Conservation (phyloP, 2,888 invertebrate species). For the Lissocephala sabroskyi region DNA sequence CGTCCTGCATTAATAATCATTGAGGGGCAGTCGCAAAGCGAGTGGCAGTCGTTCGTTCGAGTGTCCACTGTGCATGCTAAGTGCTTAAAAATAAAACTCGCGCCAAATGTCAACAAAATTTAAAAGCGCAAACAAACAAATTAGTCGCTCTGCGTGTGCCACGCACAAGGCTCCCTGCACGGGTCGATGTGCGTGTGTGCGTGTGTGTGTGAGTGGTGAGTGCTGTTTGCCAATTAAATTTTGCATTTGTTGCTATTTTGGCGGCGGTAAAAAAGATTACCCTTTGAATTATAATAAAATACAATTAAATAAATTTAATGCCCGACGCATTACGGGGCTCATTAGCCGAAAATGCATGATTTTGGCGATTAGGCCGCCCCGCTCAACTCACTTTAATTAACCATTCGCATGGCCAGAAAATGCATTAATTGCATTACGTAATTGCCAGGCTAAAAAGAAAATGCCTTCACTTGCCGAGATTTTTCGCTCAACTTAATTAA, state of each 20-base stretch:
- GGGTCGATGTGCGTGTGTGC: not conserved
- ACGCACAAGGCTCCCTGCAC: not conserved
- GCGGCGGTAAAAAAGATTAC: conserved; percentile 7
- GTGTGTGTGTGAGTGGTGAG: conserved; percentile 4
- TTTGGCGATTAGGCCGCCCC: conserved; percentile 34
- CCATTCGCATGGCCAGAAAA: conserved; percentile 16
- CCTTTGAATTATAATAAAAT: conserved; percentile 36
- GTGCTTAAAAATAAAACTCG: conserved; percentile 61
- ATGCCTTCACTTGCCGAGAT: no score
- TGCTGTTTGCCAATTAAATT: conserved; percentile 55
- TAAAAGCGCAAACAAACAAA: no score
- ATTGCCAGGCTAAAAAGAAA: conserved; percentile 12
- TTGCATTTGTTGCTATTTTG: conserved; percentile 45
- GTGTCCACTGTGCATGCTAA: conserved; percentile 28
- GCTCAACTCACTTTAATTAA: conserved; percentile 49
- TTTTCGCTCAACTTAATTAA: no score
- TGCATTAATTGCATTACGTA: no score
- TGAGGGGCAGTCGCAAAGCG: conserved; percentile 2
- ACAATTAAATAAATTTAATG: conserved; percentile 39
- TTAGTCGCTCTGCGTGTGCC: not conserved
- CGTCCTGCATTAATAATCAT: no score
- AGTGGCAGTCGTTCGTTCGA: no score
- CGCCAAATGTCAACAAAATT: conserved; percentile 64
- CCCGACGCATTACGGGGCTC: conserved; percentile 50
- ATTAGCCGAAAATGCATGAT: conserved; percentile 34